Base-by-base conservation (phyloP, 2,113 vertebrate genomes). In the Nothoprocta pentlandii region DNA sequence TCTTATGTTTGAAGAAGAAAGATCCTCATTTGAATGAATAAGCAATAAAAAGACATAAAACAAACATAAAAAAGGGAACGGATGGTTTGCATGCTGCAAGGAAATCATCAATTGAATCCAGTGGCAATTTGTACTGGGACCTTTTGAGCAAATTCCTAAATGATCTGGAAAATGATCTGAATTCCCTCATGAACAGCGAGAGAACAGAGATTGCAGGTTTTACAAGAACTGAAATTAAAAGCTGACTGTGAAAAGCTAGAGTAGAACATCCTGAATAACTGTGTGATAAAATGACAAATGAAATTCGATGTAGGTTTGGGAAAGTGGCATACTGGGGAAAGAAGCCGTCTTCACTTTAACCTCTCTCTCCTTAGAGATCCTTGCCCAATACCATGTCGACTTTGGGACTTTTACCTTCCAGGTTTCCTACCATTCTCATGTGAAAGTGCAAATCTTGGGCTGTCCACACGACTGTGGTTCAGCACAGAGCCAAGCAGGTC, bases 131-230 rank as follows among this genome's bases (percentile, higher is more conserved):
- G n/a, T 61, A 39, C 32, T 7, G 51, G 25, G 46, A 84, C 71
- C 34, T 84, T 59, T 74, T 95, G 89, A 93, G 96, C 84, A 82
- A 92, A 93, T 84, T 93, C 74, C 90, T 91, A 84, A 90, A 93
- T 87, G 84, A 94, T 87, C 92, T 82, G 91, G 58, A 90, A 93
- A 92, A 96, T 83, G 39, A 58, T 58, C 28, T 56, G 28, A 30
- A 56, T 56, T 56, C 28, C 26, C 54, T 87, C 86, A 96, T 89
- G 74, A 94, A 89, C 78, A 95, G 94, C 41, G 77, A 58, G 80
- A 58, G 74, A 90, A 79, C 12, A 62, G 42, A 92, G 89, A 76
- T 20, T 95, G 84, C 92, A 92, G 94, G 90, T 95, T 81, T 95
- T 81, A 22, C 39, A 30, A 20, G 44, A 62, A 87, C 47, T 64